These are phyloP conservation scores for Drosophila atripex DNA, from an alignment of 2,888 invertebrate species.

Conservation along the genomic window DNA sequence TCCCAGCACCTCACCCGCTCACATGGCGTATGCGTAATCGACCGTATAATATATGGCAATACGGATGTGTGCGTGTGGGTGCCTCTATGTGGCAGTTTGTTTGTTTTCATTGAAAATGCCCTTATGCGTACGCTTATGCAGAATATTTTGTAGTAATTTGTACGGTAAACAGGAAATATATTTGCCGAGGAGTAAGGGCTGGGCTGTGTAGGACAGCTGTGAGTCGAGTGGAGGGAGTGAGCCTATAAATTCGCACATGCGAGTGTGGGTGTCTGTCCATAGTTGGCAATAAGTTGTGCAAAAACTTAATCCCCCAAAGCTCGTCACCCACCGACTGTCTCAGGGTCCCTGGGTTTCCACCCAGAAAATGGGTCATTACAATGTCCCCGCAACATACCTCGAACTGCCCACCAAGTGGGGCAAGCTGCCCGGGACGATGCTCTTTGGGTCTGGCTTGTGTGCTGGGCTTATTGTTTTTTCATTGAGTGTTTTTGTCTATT, in stretches of 20 bases:
- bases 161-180: conserved; percentile 62
- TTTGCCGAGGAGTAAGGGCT: conserved; percentile 47
- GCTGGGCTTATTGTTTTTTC: conserved; percentile 70
- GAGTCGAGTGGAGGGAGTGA: conserved; percentile 29
- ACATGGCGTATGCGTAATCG: conserved; percentile 62
- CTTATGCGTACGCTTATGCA: conserved; percentile 63
- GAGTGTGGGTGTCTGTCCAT: conserved; percentile 45
- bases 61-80: conserved; percentile 1
- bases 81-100: conserved; percentile 30
- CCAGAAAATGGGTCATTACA: conserved; percentile 58
- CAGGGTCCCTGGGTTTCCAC: conserved; percentile 8
- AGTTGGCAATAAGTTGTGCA: conserved; percentile 73
- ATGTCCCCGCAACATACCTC: conserved; percentile 48
- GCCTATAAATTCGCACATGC: conserved; percentile 63
- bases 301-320: conserved; percentile 70
- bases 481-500: conserved; percentile 64
- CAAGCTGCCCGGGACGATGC: conserved; percentile 9
- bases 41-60: conserved; percentile 42
- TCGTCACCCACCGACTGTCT: neutral
- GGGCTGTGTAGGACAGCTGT: conserved; percentile 44
- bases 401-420: conserved; percentile 31
- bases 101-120: conserved; percentile 70
- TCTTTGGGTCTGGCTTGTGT: conserved; percentile 1
- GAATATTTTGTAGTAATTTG: conserved; percentile 77
- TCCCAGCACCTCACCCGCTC: conserved; percentile 11